Evolutionary conservation across 1,140 invertebrate genomes (phyloP).

Genomic region (Neodiprion virginianus): DNA sequence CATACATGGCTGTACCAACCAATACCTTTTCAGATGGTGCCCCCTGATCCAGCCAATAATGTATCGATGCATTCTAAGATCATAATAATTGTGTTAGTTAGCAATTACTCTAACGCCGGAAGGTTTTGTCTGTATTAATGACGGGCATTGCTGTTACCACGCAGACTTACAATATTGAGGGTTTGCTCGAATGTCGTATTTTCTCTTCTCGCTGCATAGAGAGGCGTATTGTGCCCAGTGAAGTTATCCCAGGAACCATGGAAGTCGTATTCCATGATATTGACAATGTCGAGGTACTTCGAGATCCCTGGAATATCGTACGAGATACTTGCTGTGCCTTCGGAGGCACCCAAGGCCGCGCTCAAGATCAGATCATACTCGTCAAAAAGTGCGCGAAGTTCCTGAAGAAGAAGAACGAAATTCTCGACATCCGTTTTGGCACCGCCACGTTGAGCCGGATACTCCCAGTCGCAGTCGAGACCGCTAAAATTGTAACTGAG

Average conservation of each 20-base stretch:
- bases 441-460: conserved; percentile 73
- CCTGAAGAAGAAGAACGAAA: conserved; percentile 59
- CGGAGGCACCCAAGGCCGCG: conserved; percentile 62
- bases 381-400: conserved; percentile 60
- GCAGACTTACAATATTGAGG: no score
- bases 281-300: conserved; percentile 69
- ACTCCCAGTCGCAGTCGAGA: conserved; percentile 86
- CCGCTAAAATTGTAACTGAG: conserved; percentile 76
- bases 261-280: conserved; percentile 76
- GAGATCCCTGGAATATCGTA: conserved; percentile 66
- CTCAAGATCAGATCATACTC: conserved; percentile 55
- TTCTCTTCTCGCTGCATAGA: conserved; percentile 60
- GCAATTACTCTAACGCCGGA: no score
- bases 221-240: conserved; percentile 67
- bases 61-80: conserved; percentile 59
- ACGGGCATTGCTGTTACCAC: no score
- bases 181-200: no score
- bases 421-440: conserved; percentile 59
- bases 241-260: conserved; percentile 69
- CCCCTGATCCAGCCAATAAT: conserved; percentile 68
- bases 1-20: conserved; percentile 64
- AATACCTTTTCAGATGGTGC: conserved; percentile 66
- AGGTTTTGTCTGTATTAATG: no score
- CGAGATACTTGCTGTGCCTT: conserved; percentile 53
- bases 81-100: not conserved